Evolutionary conservation across 2,888 invertebrate genomes (phyloP).

Genomic region (Orthosia gothica): DNA sequence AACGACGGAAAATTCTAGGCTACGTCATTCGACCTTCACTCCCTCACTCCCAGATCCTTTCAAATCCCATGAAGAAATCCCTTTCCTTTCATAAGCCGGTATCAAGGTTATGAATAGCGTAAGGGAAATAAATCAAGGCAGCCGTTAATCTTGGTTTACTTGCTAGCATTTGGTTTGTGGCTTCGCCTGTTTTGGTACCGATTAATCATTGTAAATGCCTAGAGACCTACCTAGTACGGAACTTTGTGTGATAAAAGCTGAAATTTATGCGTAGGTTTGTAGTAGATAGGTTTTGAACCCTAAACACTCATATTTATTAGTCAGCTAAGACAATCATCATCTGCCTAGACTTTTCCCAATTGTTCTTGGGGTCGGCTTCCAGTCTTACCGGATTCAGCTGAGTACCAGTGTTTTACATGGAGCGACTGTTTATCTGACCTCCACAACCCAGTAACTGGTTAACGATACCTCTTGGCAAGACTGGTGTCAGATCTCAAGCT

Average conservation of each 20-base stretch:
- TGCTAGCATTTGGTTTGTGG: conserved; percentile 9
- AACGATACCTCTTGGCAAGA: too few relatives aligned
- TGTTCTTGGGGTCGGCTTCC: too few relatives aligned
- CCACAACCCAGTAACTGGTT: too few relatives aligned
- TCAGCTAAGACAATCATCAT: background rate
- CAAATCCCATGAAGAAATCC: conserved; percentile 26
- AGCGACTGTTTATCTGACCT: too few relatives aligned
- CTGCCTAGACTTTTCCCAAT: too few relatives aligned
- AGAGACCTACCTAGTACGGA: background rate
- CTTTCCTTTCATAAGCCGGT: conserved; percentile 17
- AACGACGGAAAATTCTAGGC: background rate
- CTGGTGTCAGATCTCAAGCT: too few relatives aligned
- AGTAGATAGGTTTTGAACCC: background rate
- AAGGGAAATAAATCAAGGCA: conserved; percentile 39
- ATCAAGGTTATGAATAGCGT: conserved; percentile 29
- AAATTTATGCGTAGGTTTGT: background rate
- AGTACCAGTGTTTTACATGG: too few relatives aligned
- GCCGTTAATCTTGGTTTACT: conserved; percentile 37
- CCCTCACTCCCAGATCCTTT: conserved; percentile 13
- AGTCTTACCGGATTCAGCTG: too few relatives aligned
- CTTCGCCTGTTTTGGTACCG: conserved; percentile 1
- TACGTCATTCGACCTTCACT: background rate
- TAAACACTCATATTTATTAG: background rate
- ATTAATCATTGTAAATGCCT: conserved; percentile 22
- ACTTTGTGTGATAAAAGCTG: background rate